Conservation (phyloP, 2,797 vertebrate species). For the Cyclopterus lumpus region DNA sequence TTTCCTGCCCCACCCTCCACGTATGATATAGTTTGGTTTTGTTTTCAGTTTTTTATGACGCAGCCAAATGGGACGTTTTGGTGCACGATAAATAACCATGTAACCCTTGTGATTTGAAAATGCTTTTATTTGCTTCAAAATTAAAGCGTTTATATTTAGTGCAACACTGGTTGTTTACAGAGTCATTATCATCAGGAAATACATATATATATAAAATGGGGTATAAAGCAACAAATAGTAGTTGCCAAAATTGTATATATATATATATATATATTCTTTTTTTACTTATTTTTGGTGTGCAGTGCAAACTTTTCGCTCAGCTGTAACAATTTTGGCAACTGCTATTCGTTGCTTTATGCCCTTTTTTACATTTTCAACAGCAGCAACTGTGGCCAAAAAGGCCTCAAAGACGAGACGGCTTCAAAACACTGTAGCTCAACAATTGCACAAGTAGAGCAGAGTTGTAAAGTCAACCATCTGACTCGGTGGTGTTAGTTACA, state of each 20-base stretch:
- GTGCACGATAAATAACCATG: no score
- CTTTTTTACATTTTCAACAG: neutral
- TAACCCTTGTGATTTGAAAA: neutral
- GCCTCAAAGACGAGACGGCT: neutral
- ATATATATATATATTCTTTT: neutral
- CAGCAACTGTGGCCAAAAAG: neutral
- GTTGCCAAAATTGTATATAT: no score
- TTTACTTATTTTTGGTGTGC: neutral
- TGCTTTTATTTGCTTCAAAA: neutral
- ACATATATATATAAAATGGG: neutral
- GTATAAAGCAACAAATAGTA: no score
- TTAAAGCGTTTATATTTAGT: neutral
- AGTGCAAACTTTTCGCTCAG: neutral
- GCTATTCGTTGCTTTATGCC: neutral
- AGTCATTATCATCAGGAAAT: neutral
- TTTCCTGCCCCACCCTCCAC: neutral
- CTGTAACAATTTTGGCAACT: neutral
- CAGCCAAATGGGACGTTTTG: no score
- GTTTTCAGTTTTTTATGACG: no score
- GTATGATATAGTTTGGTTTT: no score
- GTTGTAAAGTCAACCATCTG: neutral
- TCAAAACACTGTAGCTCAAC: no score
- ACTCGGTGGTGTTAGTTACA: neutral
- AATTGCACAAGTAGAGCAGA: neutral
- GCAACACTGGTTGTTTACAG: neutral